Conservation (phyloP, 2,797 vertebrate genomes). For the Manis pentadactyla region DNA sequence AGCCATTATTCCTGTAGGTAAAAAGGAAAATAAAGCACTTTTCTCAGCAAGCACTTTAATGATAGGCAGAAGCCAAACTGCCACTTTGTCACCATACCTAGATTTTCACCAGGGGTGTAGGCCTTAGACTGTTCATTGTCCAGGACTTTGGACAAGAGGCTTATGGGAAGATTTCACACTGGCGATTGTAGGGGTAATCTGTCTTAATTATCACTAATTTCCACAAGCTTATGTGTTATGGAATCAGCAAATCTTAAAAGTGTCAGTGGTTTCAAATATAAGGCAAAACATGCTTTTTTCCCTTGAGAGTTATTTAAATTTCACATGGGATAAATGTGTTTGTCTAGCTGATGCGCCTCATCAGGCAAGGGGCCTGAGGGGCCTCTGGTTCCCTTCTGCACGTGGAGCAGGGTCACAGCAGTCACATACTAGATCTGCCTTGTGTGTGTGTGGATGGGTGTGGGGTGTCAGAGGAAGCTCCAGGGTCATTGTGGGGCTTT, state of each 20-base stretch:
- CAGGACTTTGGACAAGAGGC: not conserved
- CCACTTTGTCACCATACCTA: not conserved
- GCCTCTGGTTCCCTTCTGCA: not conserved
- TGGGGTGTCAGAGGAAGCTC: not conserved
- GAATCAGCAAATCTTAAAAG: not conserved
- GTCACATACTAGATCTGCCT: not conserved
- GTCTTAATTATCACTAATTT: not conserved
- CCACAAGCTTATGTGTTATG: not conserved
- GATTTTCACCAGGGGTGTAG: not conserved
- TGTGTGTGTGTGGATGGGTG: rapidly evolving
- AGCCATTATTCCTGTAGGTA: not conserved
- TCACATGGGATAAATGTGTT: not conserved
- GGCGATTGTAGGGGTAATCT: not conserved
- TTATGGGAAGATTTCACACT: not conserved
- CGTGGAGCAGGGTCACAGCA: not conserved
- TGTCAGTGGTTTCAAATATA: not conserved
- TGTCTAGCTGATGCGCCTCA: not conserved
- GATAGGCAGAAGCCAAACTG: not conserved
- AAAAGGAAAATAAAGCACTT: not conserved
- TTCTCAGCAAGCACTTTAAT: not conserved
- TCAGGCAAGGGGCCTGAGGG: not conserved
- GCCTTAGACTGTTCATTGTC: not conserved
- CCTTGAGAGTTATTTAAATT: not conserved
- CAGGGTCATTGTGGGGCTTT: not conserved
- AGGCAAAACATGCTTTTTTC: not conserved